phyloP scores from a whole-genome alignment of 2,113 vertebrate species.

The Rhipidura dahli region DNA sequence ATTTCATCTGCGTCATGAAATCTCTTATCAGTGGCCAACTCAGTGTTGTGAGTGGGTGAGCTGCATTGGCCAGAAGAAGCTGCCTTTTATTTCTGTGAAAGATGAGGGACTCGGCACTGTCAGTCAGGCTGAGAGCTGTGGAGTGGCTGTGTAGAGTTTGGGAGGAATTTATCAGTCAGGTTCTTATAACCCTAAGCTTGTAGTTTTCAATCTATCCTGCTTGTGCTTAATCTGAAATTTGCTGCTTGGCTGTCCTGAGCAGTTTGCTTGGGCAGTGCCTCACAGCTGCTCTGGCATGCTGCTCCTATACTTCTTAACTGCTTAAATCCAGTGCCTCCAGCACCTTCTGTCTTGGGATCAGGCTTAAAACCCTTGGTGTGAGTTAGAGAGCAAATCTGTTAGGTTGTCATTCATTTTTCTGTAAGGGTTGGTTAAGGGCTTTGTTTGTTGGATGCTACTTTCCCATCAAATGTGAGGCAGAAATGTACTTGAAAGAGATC shows the following conservation, averaged over 20 bases:
- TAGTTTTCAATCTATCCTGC: not conserved
- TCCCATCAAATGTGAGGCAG: not conserved
- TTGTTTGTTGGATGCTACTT: not conserved
- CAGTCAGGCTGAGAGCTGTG: not conserved
- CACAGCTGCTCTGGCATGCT: not conserved
- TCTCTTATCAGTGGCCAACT: conserved; percentile 38
- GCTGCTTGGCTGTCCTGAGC: not conserved
- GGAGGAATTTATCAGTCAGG: not conserved
- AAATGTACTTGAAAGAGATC: not conserved
- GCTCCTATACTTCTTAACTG: not conserved
- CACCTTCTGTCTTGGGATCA: not conserved
- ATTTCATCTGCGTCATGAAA: conserved; percentile 46
- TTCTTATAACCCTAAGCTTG: not conserved
- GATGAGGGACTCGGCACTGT: not conserved
- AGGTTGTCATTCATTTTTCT: not conserved
- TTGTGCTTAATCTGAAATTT: not conserved
- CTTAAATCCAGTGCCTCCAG: not conserved
- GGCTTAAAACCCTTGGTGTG: not conserved
- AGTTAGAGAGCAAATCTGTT: not conserved
- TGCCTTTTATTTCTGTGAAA: conserved; percentile 25
- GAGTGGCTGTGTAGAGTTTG: not conserved
- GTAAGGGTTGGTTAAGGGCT: not conserved
- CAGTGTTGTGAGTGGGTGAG: conserved; percentile 13
- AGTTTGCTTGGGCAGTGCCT: conserved; percentile 20
- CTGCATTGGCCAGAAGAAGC: not conserved